These are phyloP conservation scores for Prunella himalayana DNA, from an alignment of 2,113 vertebrate genomes.

Conservation along the genomic window DNA sequence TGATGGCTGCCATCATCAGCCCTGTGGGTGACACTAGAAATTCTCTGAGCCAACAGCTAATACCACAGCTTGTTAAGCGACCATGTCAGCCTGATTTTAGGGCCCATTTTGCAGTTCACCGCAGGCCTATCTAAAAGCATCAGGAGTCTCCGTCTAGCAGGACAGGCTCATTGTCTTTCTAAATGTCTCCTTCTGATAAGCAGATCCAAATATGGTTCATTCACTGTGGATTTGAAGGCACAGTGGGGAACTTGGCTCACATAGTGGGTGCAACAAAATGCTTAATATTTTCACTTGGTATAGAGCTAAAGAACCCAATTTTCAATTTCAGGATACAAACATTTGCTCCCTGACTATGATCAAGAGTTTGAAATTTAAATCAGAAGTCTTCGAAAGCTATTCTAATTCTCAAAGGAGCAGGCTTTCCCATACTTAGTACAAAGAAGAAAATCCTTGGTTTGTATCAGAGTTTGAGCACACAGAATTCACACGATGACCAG, in stretches of 20 bases:
- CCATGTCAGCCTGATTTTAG: conserved; percentile 83
- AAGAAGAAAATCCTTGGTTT: conserved; percentile 71
- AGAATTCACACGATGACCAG: conserved; percentile 60
- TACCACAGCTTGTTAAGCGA: conserved; percentile 76
- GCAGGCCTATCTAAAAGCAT: conserved; percentile 78
- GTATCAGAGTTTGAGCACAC: conserved; percentile 46
- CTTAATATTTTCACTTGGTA: conserved; percentile 77
- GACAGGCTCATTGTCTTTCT: conserved; percentile 82
- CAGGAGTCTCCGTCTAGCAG: conserved; percentile 72
- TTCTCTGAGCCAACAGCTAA: conserved; percentile 72
- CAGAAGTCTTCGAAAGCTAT: conserved; percentile 75
- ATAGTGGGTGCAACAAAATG: conserved; percentile 76
- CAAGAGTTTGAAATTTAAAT: conserved; percentile 83
- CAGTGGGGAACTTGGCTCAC: conserved; percentile 77
- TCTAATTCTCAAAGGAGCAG: conserved; percentile 71
- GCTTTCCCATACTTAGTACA: conserved; percentile 70
- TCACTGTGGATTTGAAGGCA: conserved; percentile 78
- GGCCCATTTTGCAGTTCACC: conserved; percentile 78
- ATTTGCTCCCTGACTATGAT: conserved; percentile 70
- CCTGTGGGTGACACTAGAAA: conserved; percentile 76
- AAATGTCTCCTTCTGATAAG: conserved; percentile 81
- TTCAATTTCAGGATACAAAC: conserved; percentile 75
- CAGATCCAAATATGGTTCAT: conserved; percentile 79
- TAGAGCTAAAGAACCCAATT: conserved; percentile 75
- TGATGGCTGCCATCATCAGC: conserved; percentile 77